Evolutionary conservation across 1,140 invertebrate genomes (phyloP).

Genomic region (Protaetia brevitarsis): DNA sequence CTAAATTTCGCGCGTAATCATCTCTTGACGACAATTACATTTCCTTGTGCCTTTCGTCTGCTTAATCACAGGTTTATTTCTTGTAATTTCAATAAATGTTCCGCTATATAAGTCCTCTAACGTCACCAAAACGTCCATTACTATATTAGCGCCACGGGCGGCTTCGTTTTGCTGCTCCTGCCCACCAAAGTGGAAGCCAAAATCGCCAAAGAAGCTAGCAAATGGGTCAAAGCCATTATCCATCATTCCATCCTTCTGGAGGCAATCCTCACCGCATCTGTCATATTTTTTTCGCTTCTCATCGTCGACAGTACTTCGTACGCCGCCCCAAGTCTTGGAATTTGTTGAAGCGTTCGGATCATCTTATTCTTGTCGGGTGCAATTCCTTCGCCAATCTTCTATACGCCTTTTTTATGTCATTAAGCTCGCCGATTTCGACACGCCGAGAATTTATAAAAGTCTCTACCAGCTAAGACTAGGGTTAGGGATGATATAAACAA

Average conservation of each 20-base stretch:
- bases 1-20: constrained; percentile 94
- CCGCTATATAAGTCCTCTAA: constrained; percentile 96
- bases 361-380: constrained; percentile 97
- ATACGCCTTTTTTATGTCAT: constrained; percentile 98
- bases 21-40: constrained; percentile 98
- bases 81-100: constrained; percentile 96
- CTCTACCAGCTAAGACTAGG: constrained; percentile 61
- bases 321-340: constrained; percentile 97
- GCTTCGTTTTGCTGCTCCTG: constrained; percentile 76
- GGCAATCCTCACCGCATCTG: constrained; percentile 93
- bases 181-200: constrained; percentile 86
- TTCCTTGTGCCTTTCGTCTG: constrained; percentile 91
- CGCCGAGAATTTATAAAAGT: constrained; percentile 96
- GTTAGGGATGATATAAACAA: constrained; percentile 29
- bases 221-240: constrained; percentile 81
- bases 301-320: constrained; percentile 93
- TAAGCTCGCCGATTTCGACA: constrained; percentile 76
- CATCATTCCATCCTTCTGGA: constrained; percentile 91
- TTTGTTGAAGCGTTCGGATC: constrained; percentile 86
- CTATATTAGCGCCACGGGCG: constrained; percentile 86
- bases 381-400: constrained; percentile 91
- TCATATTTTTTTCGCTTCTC: constrained; percentile 96
- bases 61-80: constrained; percentile 96
- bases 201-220: constrained; percentile 94
- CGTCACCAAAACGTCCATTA: constrained; percentile 91